Conservation (phyloP, 2,797 vertebrate species). For the Parauchenoglanis ngamensis region DNA sequence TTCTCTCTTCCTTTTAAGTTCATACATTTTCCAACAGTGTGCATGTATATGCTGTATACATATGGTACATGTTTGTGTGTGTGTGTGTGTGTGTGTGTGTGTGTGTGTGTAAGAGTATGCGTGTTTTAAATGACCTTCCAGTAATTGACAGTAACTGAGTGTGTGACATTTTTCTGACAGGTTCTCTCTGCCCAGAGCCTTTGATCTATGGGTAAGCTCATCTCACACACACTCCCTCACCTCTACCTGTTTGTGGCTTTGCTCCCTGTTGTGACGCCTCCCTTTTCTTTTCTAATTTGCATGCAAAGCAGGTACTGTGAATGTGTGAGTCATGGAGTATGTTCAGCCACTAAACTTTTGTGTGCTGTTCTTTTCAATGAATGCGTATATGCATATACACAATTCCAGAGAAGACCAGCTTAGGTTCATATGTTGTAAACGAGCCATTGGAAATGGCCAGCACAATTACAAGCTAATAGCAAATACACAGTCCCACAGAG, state of each 20-base stretch:
- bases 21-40: neutral
- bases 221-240: neutral
- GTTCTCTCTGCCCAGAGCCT: neutral
- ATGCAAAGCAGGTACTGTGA: constrained; percentile 33
- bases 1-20: neutral
- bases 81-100: neutral
- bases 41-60: neutral
- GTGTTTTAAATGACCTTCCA: constrained; percentile 17
- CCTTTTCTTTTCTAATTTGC: constrained; percentile 27
- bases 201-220: constrained; percentile 36
- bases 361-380: neutral
- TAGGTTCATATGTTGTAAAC: neutral
- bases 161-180: constrained; percentile 30
- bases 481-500: neutral
- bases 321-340: constrained; percentile 17
- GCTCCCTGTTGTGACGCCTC: neutral
- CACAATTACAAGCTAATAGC: neutral
- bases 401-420: neutral
- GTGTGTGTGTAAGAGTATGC: neutral
- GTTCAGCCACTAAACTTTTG: constrained; percentile 10
- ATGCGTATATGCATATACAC: neutral
- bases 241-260: constrained; percentile 40
- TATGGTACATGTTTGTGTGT: neutral
- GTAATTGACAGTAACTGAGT: constrained; percentile 33
- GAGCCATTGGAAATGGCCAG: neutral